Base-by-base conservation (phyloP, 2,888 invertebrate genomes). In the Temnothorax ravouxi region DNA sequence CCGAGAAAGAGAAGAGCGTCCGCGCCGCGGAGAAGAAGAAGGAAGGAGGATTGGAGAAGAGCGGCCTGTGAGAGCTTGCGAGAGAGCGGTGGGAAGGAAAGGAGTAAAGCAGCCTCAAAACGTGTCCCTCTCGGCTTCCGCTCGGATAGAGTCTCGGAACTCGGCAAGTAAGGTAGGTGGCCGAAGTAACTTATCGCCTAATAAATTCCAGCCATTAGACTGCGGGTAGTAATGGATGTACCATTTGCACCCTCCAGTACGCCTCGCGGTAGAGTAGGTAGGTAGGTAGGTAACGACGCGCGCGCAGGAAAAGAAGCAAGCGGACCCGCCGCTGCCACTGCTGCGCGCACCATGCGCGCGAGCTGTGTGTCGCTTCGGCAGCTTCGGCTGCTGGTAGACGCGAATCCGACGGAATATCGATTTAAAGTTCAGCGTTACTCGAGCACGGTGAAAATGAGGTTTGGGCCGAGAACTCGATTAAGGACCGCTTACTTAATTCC, bases 171-270 rank as follows among this genome's bases (percentile, higher is more conserved):
- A 85, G 90, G 87, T 86, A 86, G 87, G 87, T 88, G 88, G 91
- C 87, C 87, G 86, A 88, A 92, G 92, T 92, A 92, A 92, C 92
- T 92, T 92, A 92, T 92, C 92, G 92, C 92, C 92, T 92, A 92
- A 92, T 92, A 92, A 92, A 92, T 92, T 92, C 91, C 91, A 92
- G 91, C 92, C 92, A 92, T 92, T 92, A 92, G 92, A 92, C 92
- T 92, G 91, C 86, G 92, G 92, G 91, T 91, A 92, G 92, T 92
- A 92, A 92, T 92, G 92, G 92, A 92, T 92, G 92, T 92, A 92
- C 92, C 92, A 92, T 92, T 92, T 92, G 92, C 92, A 91, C 92
- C 89, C 93, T 89, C 91, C 88, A 85, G 87, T 87, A 88, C 88
- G 86, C 84, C 86, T 84, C 79, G 85, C 50, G 84, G 87, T 85